A percentile compares a stretch with the other conserved stretches of the same genome.
These are phyloP conservation scores for Pseudoatta argentina DNA, from an alignment of 1,140 invertebrate species.

Conservation along the genomic window DNA sequence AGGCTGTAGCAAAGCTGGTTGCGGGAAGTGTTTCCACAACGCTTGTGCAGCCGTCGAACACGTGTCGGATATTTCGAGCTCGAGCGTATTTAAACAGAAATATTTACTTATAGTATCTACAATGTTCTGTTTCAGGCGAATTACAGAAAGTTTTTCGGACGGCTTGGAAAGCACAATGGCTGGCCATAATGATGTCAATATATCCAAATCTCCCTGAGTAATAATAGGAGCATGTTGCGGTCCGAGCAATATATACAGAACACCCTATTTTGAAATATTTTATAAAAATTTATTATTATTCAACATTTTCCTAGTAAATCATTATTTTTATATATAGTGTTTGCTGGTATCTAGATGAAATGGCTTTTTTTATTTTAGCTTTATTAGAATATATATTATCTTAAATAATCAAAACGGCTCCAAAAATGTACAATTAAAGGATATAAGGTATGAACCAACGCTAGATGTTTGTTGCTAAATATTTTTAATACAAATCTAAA, in stretches of 20 bases:
- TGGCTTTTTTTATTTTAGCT: too few relatives aligned
- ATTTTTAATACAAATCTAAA: too few relatives aligned
- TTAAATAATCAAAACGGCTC: too few relatives aligned
- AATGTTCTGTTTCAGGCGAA: conserved; percentile 90
- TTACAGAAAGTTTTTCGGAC: conserved; percentile 93
- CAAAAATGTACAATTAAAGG: too few relatives aligned
- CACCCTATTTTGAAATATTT: conserved; percentile 87
- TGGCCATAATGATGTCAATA: conserved; percentile 91
- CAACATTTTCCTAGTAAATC: neutral
- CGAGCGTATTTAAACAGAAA: conserved; percentile 88
- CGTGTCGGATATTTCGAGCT: conserved; percentile 86
- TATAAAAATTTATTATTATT: conserved; percentile 8
- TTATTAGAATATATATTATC: too few relatives aligned
- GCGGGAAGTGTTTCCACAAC: conserved; percentile 83
- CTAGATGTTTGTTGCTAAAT: too few relatives aligned
- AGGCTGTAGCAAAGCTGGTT: conserved; percentile 70
- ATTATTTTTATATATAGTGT: neutral
- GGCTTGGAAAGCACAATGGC: conserved; percentile 90
- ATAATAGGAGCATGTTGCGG: conserved; percentile 88
- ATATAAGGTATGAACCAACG: too few relatives aligned
- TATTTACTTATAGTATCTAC: conserved; percentile 85
- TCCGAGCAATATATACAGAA: conserved; percentile 92
- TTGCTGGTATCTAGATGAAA: too few relatives aligned
- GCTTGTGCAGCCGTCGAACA: conserved; percentile 86
- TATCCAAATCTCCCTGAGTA: conserved; percentile 92